Base-by-base conservation (phyloP, 1,140 invertebrate genomes). In the Pogonus chalceus region DNA sequence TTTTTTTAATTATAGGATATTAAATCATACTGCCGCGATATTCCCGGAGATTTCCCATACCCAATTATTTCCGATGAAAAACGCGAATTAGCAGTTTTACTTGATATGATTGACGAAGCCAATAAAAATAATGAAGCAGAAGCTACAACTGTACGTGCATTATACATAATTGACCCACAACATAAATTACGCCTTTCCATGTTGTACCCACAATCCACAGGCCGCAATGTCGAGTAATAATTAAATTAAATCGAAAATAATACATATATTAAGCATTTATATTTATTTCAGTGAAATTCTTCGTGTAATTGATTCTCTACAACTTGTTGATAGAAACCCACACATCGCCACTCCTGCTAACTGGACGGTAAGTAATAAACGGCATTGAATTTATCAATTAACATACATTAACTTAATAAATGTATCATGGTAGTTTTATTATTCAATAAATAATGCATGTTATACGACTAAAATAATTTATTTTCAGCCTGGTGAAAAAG, bases 131-230 rank as follows among this genome's bases (percentile, higher is more conserved):
- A 82, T 56, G 75, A 79, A 12, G 86, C 89, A 46, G 66, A 84
- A 50, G 85, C 86, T 14, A 72, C 87, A 49, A 92, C 91, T 23
- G 84, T 87, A 49, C 75, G 92, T 56, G 84, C 90, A 37, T 81
- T 94, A 2, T 96, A 92, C 70, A 79, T 96, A 52, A 83, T 96
- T 62, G 88, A 87, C 57, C 88, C 91, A 2, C 83, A 91, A 64
- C 89, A 91, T 67, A 88, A 83, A 64, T 68, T 94, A 35, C 85
- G 91, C 62, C 73, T 94, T 4, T 85, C 87, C 4, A 90, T 96
- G 77, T 76, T 90, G 35, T 96, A 96, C 74, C 92, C 92, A 31
- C 84, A 87, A 16, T 93, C 89, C 14, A 92, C 88, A 39, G 92
- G 92, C 31, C 79, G 92, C 56, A 95, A 93, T 70, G 91, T 96